These are phyloP conservation scores for Drosophila meridionalis DNA, from an alignment of 2,888 invertebrate species.

Conservation along the genomic window DNA sequence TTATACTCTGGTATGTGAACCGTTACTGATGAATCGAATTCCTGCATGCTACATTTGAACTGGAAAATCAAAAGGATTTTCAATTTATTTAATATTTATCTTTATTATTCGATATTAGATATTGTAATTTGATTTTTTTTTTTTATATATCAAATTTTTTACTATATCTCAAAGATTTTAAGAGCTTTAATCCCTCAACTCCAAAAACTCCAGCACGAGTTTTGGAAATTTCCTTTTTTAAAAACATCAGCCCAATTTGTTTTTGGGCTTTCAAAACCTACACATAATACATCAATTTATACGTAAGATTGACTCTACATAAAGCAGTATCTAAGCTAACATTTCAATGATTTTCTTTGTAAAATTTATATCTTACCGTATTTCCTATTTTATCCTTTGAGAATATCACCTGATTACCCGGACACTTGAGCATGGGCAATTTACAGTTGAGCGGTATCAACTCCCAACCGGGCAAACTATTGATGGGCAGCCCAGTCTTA, in stretches of 20 bases:
- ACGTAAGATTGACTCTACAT: background rate
- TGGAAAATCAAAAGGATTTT: conserved; percentile 24
- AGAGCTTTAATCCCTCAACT: background rate
- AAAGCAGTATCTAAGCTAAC: background rate
- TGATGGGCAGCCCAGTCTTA: conserved; percentile 82
- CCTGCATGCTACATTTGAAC: conserved; percentile 74
- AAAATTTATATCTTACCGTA: conserved; percentile 45
- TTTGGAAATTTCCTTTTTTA: no score
- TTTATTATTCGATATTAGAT: no score
- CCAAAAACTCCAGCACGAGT: no score
- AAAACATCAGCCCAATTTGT: no score
- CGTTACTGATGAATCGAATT: conserved; percentile 80
- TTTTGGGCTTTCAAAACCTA: no score
- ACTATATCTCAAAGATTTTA: background rate
- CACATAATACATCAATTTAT: background rate
- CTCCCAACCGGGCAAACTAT: conserved; percentile 84
- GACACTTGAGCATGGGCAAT: conserved; percentile 84
- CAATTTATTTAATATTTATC: background rate
- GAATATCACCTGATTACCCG: conserved; percentile 84
- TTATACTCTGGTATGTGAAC: conserved; percentile 86
- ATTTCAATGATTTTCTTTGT: background rate
- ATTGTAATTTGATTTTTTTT: no score
- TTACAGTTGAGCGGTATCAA: conserved; percentile 82
- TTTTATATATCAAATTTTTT: no score
- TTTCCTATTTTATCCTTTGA: conserved; percentile 84